Percentiles rank a stretch among this genome's conserved stretches.
Conservation (phyloP, 2,888 invertebrate species). For the Drosophila prostipennis region DNA sequence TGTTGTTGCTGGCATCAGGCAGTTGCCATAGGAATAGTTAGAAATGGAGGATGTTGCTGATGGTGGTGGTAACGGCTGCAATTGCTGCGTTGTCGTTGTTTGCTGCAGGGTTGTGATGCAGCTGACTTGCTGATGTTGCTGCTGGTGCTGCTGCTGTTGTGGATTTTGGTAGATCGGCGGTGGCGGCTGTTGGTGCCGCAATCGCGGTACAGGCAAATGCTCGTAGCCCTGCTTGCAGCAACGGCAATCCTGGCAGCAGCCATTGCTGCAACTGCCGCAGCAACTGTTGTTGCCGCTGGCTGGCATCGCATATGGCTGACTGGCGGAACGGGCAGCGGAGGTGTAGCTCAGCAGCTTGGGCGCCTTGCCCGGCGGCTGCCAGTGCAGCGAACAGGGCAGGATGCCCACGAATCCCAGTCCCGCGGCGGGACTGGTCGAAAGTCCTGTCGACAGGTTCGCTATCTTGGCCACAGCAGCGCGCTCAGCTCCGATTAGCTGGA, state of each 20-base stretch:
- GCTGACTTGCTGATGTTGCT: conserved; percentile 51
- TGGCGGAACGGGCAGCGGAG: conserved; percentile 58
- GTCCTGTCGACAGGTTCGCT: conserved; percentile 56
- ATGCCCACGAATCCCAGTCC: conserved; percentile 83
- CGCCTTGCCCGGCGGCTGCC: conserved; percentile 77
- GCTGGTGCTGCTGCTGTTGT: conserved; percentile 30
- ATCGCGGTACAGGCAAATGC: conserved; percentile 65
- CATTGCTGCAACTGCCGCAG: conserved; percentile 46
- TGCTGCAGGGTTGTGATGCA: conserved; percentile 67
- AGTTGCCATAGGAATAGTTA: conserved; percentile 24
- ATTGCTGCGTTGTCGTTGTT: conserved; percentile 56
- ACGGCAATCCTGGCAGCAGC: conserved; percentile 55
- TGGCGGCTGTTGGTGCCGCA: conserved; percentile 58
- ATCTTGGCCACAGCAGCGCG: conserved; percentile 71
- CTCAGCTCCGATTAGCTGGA: conserved; percentile 17
- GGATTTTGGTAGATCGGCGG: conserved; percentile 27
- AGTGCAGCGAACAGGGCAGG: conserved; percentile 82
- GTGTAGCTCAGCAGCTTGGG: conserved; percentile 68
- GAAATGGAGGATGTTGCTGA: conserved; percentile 11
- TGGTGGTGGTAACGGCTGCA: conserved; percentile 37
- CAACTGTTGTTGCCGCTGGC: conserved; percentile 33
- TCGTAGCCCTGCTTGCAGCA: conserved; percentile 62
- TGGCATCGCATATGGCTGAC: conserved; percentile 75
- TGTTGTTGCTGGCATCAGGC: conserved; percentile 35
- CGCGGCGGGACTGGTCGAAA: conserved; percentile 77